Conservation (phyloP, 1,140 invertebrate species). For the Periplaneta americana region DNA sequence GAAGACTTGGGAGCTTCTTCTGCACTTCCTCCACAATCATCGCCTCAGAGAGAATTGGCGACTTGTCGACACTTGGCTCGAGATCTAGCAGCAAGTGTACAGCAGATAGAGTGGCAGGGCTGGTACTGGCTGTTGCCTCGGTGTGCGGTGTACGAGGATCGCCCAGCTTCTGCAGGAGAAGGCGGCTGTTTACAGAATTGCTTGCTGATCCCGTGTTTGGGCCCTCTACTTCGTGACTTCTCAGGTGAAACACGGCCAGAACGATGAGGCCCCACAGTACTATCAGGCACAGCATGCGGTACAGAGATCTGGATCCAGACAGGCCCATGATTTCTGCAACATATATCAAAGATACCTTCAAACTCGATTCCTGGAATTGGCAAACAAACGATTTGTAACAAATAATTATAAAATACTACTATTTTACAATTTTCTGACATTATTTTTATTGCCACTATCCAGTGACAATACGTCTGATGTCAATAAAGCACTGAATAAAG, state of each 20-base stretch:
- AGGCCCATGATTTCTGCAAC: background rate
- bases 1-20: conserved; percentile 68
- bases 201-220: background rate
- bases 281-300: background rate
- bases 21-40: conserved; percentile 71
- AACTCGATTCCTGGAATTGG: no score
- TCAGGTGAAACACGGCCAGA: conserved; percentile 4
- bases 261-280: conserved; percentile 2
- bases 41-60: conserved; percentile 62
- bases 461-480: no score
- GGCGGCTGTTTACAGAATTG: conserved; percentile 4
- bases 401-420: no score
- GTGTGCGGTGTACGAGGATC: conserved; percentile 8
- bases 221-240: conserved; percentile 5
- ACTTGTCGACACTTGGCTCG: conserved; percentile 58
- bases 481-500: no score
- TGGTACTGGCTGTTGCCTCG: background rate
- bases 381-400: no score
- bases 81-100: conserved; percentile 24
- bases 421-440: no score
- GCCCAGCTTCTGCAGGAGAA: conserved; percentile 11
- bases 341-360: no score
- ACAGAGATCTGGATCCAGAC: background rate
- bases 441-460: no score
- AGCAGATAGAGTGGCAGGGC: background rate